Evolutionary conservation across 2,888 invertebrate species (phyloP).

Genomic region (Pristionchus maxplancki): DNA sequence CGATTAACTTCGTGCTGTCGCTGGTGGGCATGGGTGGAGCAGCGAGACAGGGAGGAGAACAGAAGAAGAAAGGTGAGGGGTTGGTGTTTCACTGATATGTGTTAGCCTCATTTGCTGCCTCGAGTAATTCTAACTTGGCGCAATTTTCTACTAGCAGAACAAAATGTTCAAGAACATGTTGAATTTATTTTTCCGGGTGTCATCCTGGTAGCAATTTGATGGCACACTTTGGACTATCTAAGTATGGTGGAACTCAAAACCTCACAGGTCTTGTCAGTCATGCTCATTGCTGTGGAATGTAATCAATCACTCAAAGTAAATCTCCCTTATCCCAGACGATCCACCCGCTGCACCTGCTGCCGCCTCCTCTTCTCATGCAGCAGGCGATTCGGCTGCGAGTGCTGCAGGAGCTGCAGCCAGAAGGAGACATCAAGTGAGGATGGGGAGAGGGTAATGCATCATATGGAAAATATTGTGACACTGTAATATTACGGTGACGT

Average conservation of each 20-base stretch:
- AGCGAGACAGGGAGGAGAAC: background rate
- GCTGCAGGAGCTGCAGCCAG: slow-evolving; percentile 10
- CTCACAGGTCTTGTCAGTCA: no score
- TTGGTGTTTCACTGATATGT: background rate
- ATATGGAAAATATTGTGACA: background rate
- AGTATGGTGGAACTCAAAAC: no score
- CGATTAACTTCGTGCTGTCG: slow-evolving; percentile 40
- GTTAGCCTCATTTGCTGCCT: background rate
- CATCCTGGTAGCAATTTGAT: background rate
- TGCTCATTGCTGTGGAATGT: background rate
- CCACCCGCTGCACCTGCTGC: background rate
- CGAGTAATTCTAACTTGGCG: no score
- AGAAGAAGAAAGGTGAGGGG: slow-evolving; percentile 45
- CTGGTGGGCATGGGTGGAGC: slow-evolving; percentile 47
- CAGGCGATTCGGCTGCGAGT: slow-evolving; percentile 27
- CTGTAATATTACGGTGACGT: background rate
- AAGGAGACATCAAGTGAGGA: slow-evolving; percentile 41
- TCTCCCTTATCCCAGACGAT: background rate
- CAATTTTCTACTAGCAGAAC: no score
- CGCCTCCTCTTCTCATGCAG: background rate
- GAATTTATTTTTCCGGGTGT: no score
- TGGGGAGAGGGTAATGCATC: background rate
- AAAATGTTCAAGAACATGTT: no score
- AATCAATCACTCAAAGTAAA: background rate
- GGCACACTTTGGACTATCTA: no score